Conservation (phyloP, 92 coral and sea anemone genomes). For the Pocillopora meandrina region DNA sequence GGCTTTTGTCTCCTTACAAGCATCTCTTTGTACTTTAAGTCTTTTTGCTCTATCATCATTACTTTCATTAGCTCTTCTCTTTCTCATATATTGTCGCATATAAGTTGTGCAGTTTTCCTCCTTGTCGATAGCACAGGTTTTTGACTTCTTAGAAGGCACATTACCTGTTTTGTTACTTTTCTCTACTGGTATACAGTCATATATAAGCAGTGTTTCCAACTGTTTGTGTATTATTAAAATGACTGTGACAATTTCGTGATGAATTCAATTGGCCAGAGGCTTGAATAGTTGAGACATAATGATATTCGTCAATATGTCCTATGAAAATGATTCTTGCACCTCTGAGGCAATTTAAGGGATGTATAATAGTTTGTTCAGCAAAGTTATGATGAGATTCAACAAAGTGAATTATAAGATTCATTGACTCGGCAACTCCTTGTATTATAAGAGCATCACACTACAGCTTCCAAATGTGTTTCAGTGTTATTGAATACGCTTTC, state of each 20-base stretch:
- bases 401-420: conserved; percentile 22
- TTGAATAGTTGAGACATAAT: conserved; percentile 40
- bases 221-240: neutral
- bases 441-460: conserved; percentile 24
- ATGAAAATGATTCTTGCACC: conserved; percentile 30
- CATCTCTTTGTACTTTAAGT: too few species aligned
- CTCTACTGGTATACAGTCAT: neutral
- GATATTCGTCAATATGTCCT: conserved; percentile 40
- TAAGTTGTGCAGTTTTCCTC: neutral
- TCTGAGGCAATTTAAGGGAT: conserved; percentile 15
- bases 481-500: too few species aligned
- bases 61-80: neutral
- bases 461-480: too few species aligned
- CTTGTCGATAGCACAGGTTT: neutral
- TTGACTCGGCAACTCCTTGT: conserved; percentile 42
- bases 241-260: neutral
- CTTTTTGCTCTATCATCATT: neutral
- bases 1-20: neutral
- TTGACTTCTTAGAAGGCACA: neutral
- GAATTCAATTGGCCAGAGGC: conserved; percentile 5
- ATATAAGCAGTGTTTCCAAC: neutral
- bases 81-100: neutral
- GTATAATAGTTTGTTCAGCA: conserved; percentile 19
- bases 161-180: neutral
- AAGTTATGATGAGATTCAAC: conserved; percentile 36